Evolutionary conservation across 2,797 vertebrate genomes (phyloP).

Genomic region (Hypotaenidia philippensis): DNA sequence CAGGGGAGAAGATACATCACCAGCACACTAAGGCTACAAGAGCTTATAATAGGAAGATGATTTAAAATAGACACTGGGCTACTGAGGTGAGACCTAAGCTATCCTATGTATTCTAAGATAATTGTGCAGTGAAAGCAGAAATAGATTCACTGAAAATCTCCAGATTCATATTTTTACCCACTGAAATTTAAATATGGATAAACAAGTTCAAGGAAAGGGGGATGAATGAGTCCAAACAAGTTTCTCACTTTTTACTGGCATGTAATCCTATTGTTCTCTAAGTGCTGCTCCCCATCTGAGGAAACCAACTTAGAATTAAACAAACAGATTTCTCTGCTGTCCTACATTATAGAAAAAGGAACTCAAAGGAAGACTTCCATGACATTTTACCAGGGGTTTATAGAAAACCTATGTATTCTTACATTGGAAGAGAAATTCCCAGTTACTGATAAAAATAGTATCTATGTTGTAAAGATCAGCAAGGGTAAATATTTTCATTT

Average conservation of each 20-base stretch:
- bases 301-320: not conserved
- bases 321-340: not conserved
- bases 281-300: not conserved
- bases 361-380: accelerated
- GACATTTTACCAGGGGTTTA: not conserved
- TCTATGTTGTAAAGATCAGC: not conserved
- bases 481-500: not conserved
- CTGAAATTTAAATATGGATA: not conserved
- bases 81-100: not conserved
- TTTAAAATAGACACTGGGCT: not conserved
- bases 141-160: not conserved
- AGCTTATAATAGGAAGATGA: not conserved
- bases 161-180: not conserved
- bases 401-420: not conserved
- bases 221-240: not conserved
- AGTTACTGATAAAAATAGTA: not conserved
- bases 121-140: not conserved
- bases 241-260: not conserved
- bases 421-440: not conserved
- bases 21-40: not conserved
- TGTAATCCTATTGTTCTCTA: not conserved
- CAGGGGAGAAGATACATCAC: not conserved
- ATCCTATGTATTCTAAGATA: not conserved
- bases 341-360: not conserved
- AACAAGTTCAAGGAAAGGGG: not conserved